These are phyloP conservation scores for Cerastoderma edule DNA, from an alignment of 2,888 invertebrate species.

Conservation along the genomic window DNA sequence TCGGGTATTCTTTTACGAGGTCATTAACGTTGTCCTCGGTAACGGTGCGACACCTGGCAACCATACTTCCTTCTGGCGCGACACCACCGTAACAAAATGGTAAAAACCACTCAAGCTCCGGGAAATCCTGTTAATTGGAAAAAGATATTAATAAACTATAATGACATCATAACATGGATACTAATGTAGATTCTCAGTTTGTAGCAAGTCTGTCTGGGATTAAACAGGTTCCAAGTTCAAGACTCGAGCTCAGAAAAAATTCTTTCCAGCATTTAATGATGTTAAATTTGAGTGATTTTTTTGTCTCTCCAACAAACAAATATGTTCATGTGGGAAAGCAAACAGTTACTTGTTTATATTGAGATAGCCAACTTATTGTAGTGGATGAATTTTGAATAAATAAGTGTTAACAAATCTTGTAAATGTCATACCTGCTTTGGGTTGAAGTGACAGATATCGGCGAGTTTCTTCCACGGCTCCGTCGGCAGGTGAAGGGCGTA, in stretches of 20 bases:
- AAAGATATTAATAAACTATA: not conserved
- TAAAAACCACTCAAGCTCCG: constrained; percentile 81
- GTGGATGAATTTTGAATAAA: too few species aligned
- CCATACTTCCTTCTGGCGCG: constrained; percentile 77
- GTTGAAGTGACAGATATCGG: constrained; percentile 83
- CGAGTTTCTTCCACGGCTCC: constrained; percentile 82
- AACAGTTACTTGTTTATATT: too few species aligned
- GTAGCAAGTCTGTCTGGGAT: too few species aligned
- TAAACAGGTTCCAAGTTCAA: too few species aligned
- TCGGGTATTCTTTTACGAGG: constrained; percentile 72
- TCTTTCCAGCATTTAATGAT: too few species aligned
- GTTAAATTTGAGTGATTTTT: too few species aligned
- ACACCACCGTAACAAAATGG: constrained; percentile 80
- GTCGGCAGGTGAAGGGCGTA: constrained; percentile 82
- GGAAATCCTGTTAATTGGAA: constrained; percentile 80
- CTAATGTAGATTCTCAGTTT: too few species aligned
- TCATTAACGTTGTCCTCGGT: constrained; percentile 80
- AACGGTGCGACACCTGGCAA: constrained; percentile 71
- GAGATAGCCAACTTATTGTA: too few species aligned
- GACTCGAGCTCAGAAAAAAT: too few species aligned
- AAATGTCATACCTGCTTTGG: constrained; percentile 73
- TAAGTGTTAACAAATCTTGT: not conserved
- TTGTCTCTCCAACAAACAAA: too few species aligned
- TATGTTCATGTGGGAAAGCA: too few species aligned
- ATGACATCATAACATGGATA: too few species aligned